These are phyloP conservation scores for Mantis religiosa DNA, from an alignment of 2,888 invertebrate genomes.

Conservation along the genomic window DNA sequence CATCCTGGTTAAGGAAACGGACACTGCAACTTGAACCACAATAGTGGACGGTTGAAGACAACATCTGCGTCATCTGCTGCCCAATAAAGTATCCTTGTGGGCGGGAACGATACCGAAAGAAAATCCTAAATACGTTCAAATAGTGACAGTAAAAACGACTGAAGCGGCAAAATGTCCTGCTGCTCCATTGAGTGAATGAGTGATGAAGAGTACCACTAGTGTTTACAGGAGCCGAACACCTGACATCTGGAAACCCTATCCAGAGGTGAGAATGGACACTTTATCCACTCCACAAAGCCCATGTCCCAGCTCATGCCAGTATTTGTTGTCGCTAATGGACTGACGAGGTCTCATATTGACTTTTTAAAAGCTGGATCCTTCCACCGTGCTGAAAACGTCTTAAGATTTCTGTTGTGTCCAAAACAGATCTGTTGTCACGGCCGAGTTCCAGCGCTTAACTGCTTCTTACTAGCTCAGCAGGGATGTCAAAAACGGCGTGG, in stretches of 20 bases:
- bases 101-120: not conserved
- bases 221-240: not conserved
- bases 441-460: not conserved
- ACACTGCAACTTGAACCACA: not conserved
- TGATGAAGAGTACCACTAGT: no score
- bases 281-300: not conserved
- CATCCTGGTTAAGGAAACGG: not conserved
- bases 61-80: not conserved
- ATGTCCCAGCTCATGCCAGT: not conserved
- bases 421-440: not conserved
- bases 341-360: slow-evolving; percentile 2
- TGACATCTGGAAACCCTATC: not conserved
- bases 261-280: not conserved
- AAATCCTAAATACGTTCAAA: not conserved
- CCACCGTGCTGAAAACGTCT: not conserved
- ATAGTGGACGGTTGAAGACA: not conserved
- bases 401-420: not conserved
- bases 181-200: not conserved
- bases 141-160: not conserved
- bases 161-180: not conserved
- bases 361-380: not conserved
- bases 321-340: slow-evolving; percentile 14
- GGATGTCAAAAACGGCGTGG: not conserved
- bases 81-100: not conserved
- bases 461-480: not conserved